Base-by-base conservation (phyloP, 2,113 vertebrate genomes). In the Nannospalax galili region DNA sequence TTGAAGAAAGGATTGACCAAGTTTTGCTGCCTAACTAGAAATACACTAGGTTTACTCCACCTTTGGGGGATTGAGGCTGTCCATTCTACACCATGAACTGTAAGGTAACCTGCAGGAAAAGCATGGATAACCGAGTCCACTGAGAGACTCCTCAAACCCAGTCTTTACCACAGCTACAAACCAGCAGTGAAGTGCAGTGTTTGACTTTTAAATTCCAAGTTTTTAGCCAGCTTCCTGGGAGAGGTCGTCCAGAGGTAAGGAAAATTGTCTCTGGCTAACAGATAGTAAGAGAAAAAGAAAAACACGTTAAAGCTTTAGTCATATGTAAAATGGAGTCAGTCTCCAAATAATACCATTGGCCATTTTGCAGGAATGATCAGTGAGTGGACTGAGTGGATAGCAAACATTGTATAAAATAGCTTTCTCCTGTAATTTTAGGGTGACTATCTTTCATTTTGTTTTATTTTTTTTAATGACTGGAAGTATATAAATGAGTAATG, bases 231-330 rank as follows among this genome's bases (percentile, higher is more conserved):
- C 56, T 88, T 85, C 77, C 19, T 85, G 17, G 20, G n/a, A 42
- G 22, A 90, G 32, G 17, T 73, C 32, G 52, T 73, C 45, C 58
- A 81, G 62, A 30, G 40, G 26, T 72, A 56, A 82, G 32, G 73
- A 82, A 75, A 72, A 69, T 30, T n/a, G 22, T 73, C 40, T 89
- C 86, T 79, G 42, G 70, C 15, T 74, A 73, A 93, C 22, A 91
- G n/a, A 85, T 24, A 75, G 73, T 17, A 48, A 75, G 85, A 69
- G 32, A 72, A 11, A 17, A 79, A 28, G 15, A 70, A 58, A 70
- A 88, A 52, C 19, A 24, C 65, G 58, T 10, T 65, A 40, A 73
- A 12, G 15, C 3, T 45, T 64, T 84, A 81, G 32, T 74, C 10
- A 8, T 22, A 11, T 58, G 3, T 24, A 28, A 62, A 85, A 35